These are phyloP conservation scores for Oxyteleia sp. DNA, from an alignment of 2,888 invertebrate species.

Conservation along the genomic window DNA sequence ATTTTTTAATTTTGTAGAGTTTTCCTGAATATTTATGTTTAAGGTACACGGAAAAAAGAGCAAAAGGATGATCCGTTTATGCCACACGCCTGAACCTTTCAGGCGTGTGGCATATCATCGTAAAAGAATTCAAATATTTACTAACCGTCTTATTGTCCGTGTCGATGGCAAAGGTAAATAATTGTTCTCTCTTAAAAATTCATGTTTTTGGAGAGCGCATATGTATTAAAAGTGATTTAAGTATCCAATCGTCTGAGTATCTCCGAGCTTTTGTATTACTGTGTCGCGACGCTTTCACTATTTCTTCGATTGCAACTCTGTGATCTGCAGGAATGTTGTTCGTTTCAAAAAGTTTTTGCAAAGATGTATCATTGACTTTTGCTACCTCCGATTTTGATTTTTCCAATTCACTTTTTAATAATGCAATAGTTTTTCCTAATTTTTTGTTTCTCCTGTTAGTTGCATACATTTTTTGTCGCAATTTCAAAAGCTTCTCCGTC, in stretches of 20 bases:
- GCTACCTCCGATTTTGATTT: too few species aligned
- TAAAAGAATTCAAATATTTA: too few species aligned
- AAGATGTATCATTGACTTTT: neutral
- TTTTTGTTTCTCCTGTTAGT: neutral
- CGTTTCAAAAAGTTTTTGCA: neutral
- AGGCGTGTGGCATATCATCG: too few species aligned
- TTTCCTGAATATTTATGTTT: too few species aligned
- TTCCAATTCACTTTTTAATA: too few species aligned
- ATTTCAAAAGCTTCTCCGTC: neutral
- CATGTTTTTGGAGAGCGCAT: conserved; percentile 1
- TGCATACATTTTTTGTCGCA: neutral
- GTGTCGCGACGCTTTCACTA: neutral
- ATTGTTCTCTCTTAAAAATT: neutral
- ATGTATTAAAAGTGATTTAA: neutral
- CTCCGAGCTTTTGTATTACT: neutral
- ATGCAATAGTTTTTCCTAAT: neutral
- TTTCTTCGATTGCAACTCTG: too few species aligned
- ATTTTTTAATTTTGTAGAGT: too few species aligned
- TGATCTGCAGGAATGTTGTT: neutral
- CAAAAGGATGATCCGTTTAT: too few species aligned
- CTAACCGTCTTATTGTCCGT: neutral
- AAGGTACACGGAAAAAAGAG: too few species aligned
- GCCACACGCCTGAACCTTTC: too few species aligned
- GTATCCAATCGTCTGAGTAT: neutral
- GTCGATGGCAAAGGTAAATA: neutral